These are phyloP conservation scores for Drosophila melanica DNA, from an alignment of 1,140 invertebrate genomes.

Conservation along the genomic window DNA sequence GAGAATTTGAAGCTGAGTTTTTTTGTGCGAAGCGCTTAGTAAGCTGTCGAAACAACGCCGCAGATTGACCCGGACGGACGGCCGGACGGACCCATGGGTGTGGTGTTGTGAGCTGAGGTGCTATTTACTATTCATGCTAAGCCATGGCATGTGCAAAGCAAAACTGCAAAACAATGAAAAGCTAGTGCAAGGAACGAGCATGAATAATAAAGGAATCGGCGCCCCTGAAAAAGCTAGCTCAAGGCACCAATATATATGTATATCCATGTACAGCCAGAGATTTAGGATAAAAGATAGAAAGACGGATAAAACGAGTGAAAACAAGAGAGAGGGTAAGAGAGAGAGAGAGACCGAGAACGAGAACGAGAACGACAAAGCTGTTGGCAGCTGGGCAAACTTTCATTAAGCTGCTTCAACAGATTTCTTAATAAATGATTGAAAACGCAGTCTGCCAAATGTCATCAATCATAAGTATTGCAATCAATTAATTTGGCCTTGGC, in stretches of 20 bases:
- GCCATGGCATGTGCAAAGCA: conserved; percentile 72
- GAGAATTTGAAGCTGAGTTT: conserved; percentile 23
- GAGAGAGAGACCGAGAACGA: conserved; percentile 1
- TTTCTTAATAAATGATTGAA: conserved; percentile 74
- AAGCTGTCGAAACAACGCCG: conserved; percentile 21
- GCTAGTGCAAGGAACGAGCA: conserved; percentile 54
- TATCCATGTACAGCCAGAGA: neutral
- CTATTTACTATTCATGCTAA: conserved; percentile 81
- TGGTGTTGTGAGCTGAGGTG: neutral
- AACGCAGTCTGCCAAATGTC: conserved; percentile 67
- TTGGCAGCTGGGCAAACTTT: conserved; percentile 56
- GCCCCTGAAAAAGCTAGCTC: conserved; percentile 62
- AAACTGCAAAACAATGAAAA: conserved; percentile 73
- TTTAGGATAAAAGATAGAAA: neutral
- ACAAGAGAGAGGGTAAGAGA: neutral
- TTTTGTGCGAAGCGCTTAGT: conserved; percentile 17
- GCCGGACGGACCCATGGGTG: neutral
- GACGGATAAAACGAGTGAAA: neutral
- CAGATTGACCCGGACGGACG: conserved; percentile 26
- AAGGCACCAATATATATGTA: conserved; percentile 21
- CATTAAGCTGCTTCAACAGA: conserved; percentile 71
- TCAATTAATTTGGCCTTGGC: conserved; percentile 67
- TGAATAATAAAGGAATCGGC: conserved; percentile 75
- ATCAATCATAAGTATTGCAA: conserved; percentile 76
- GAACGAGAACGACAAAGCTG: conserved; percentile 4